These are phyloP conservation scores for Lucilia cuprina DNA, from an alignment of 1,140 invertebrate species.

Conservation along the genomic window DNA sequence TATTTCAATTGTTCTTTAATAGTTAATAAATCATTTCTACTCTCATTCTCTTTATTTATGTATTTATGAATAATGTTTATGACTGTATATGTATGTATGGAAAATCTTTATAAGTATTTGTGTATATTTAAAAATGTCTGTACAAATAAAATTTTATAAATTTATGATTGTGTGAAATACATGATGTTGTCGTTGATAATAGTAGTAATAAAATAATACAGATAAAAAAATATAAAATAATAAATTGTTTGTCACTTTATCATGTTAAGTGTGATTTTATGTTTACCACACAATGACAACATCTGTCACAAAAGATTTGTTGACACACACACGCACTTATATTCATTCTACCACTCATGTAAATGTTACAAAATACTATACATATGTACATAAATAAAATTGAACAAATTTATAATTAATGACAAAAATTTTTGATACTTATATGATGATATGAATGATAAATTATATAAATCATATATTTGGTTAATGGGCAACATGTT, in stretches of 20 bases:
- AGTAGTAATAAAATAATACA: not conserved
- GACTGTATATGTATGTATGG: too few species aligned
- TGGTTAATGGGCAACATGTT: too few species aligned
- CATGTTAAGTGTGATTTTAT: constrained; percentile 16
- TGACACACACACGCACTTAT: not conserved
- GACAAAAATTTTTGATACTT: not conserved
- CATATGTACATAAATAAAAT: not conserved
- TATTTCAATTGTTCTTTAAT: not conserved
- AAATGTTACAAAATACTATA: not conserved
- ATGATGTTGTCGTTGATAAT: constrained; percentile 2
- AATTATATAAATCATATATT: too few species aligned
- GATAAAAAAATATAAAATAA: not conserved
- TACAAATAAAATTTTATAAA: not conserved
- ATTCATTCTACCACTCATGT: not conserved
- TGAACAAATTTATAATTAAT: not conserved
- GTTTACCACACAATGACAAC: constrained; percentile 10
- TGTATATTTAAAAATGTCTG: not conserved
- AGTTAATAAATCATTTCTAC: constrained; percentile 8
- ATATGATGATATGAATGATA: not conserved
- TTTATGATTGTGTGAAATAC: not conserved
- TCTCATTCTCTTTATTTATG: not conserved
- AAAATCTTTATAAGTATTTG: not conserved
- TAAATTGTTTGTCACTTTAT: constrained; percentile 14
- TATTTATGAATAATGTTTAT: not conserved
- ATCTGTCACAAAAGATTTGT: constrained; percentile 16